A percentile compares a stretch with the other conserved stretches of the same genome.
Conservation (phyloP, 1,140 invertebrate species). For the Zelostemma sp. region DNA sequence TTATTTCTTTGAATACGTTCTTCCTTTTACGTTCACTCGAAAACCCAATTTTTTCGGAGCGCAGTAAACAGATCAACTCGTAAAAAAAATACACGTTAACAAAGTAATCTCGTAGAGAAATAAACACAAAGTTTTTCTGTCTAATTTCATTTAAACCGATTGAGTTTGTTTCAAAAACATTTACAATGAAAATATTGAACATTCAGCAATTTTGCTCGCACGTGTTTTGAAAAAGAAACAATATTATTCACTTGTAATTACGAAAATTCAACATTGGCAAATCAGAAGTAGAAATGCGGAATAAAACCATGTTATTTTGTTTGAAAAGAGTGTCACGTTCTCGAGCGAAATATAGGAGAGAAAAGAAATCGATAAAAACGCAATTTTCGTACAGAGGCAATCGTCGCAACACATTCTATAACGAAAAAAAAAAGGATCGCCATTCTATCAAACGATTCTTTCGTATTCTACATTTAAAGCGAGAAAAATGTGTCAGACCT, state of each 20-base stretch:
- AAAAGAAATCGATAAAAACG: constrained; percentile 39
- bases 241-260: background rate
- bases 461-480: constrained; percentile 34
- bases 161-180: background rate
- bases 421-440: constrained; percentile 40
- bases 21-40: background rate
- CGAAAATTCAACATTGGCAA: constrained; percentile 12
- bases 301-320: constrained; percentile 32
- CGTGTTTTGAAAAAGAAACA: too few relatives aligned
- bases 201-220: background rate
- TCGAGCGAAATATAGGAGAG: constrained; percentile 12
- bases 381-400: constrained; percentile 29
- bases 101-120: too few relatives aligned
- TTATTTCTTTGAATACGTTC: background rate
- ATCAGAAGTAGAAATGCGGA: constrained; percentile 26
- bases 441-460: too few relatives aligned
- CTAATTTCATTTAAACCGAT: background rate
- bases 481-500: constrained; percentile 29
- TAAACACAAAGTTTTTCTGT: background rate
- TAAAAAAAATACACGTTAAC: too few relatives aligned
- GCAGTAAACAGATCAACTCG: too few relatives aligned
- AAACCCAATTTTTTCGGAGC: too few relatives aligned
- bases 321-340: constrained; percentile 28
- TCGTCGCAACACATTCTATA: constrained; percentile 37
- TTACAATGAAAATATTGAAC: background rate